Percentiles rank a stretch among this genome's conserved stretches.
Conservation (phyloP, 2,888 invertebrate genomes). For the Parnassius mnemosyne region DNA sequence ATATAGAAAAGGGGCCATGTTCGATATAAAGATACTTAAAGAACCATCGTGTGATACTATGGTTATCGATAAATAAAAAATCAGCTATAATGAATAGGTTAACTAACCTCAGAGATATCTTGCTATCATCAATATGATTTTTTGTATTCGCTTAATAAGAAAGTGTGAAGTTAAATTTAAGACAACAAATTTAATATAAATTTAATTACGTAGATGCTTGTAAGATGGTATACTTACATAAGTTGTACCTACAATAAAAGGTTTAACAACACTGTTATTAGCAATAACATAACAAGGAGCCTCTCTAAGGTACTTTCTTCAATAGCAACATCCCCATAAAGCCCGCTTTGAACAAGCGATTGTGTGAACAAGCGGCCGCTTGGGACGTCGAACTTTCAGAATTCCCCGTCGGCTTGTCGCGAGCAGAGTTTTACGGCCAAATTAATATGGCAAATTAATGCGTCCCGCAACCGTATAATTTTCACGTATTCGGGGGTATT, state of each 20-base stretch:
- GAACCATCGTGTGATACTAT: too few relatives aligned
- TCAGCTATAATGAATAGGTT: too few relatives aligned
- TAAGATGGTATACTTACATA: background rate
- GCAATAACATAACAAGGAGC: constrained; percentile 59
- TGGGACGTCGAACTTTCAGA: constrained; percentile 73
- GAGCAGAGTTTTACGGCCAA: constrained; percentile 80
- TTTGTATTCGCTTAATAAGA: too few relatives aligned
- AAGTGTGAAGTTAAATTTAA: background rate
- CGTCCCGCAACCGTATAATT: constrained; percentile 77
- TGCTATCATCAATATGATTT: too few relatives aligned
- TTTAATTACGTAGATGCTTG: constrained; percentile 11
- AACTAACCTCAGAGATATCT: too few relatives aligned
- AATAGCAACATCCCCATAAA: constrained; percentile 63
- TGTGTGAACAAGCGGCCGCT: constrained; percentile 75
- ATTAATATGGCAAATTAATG: constrained; percentile 82
- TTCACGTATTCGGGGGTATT: constrained; percentile 65
- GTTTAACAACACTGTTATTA: constrained; percentile 60
- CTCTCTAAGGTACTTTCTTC: constrained; percentile 57
- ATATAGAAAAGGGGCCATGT: too few relatives aligned
- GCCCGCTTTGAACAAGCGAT: constrained; percentile 52
- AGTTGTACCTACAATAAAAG: constrained; percentile 36
- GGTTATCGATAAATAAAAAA: too few relatives aligned
- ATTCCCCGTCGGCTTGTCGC: constrained; percentile 75
- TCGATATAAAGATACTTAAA: too few relatives aligned
- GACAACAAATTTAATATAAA: constrained; percentile 13